These are phyloP conservation scores for Zoanthus solanderi DNA, from an alignment of 92 coral and sea anemone species.

Conservation along the genomic window DNA sequence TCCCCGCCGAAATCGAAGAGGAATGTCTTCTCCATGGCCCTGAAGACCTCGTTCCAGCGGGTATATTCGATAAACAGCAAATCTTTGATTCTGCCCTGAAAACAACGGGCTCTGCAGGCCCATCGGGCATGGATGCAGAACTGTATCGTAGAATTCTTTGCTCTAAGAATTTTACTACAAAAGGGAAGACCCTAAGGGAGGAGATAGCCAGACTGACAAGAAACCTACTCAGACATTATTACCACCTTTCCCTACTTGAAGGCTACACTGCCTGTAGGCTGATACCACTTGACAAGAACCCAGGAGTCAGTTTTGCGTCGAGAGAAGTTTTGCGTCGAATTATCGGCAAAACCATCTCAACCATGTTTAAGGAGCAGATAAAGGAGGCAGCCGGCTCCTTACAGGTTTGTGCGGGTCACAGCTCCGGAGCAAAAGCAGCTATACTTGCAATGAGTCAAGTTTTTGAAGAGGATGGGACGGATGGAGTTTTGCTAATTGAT, in stretches of 20 bases:
- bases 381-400: too few relatives aligned
- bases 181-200: slow-evolving; percentile 46
- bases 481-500: too few relatives aligned
- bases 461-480: too few relatives aligned
- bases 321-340: too few relatives aligned
- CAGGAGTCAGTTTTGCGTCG: too few relatives aligned
- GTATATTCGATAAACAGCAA: slow-evolving; percentile 28
- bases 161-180: slow-evolving; percentile 28
- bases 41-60: slow-evolving; percentile 33
- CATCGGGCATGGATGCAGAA: slow-evolving; percentile 58
- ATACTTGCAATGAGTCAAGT: too few relatives aligned
- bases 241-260: neutral
- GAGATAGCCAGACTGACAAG: slow-evolving; percentile 41
- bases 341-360: too few relatives aligned
- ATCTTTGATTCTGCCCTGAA: slow-evolving; percentile 38
- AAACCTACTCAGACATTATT: slow-evolving; percentile 32
- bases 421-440: too few relatives aligned
- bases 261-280: slow-evolving; percentile 50
- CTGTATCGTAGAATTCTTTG: slow-evolving; percentile 45
- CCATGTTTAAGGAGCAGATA: too few relatives aligned
- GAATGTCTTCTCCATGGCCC: slow-evolving; percentile 45
- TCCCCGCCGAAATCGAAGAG: slow-evolving; percentile 41
- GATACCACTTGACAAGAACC: slow-evolving; percentile 42
- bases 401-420: too few relatives aligned
- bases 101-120: slow-evolving; percentile 56